Conservation (phyloP, 1,140 invertebrate genomes). For the Polypedilum pembai region DNA sequence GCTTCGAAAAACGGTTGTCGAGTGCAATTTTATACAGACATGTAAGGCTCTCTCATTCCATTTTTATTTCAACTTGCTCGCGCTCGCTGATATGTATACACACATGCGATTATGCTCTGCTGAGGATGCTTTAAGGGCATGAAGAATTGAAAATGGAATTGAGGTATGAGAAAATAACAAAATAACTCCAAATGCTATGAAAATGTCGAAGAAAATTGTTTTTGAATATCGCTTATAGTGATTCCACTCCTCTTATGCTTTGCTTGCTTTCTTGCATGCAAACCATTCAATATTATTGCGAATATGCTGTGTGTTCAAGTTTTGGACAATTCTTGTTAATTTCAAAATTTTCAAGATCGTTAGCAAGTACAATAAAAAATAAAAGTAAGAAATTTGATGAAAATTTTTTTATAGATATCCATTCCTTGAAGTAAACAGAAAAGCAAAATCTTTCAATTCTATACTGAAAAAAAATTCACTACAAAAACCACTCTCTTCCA, state of each 20-base stretch:
- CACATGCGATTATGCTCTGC: not conserved
- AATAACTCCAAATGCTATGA: constrained; percentile 12
- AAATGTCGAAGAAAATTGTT: constrained; percentile 18
- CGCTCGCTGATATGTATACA: not conserved
- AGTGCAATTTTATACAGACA: not conserved
- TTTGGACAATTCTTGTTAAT: no score
- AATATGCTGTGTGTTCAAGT: no score
- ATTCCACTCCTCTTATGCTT: not conserved
- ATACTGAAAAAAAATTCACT: no score
- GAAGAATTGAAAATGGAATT: not conserved
- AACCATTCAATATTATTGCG: no score
- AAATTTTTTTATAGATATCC: no score
- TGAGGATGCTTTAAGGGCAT: constrained; percentile 16
- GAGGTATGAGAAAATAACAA: not conserved
- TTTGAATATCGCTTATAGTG: not conserved
- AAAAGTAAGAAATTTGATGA: no score
- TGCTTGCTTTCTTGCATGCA: not conserved
- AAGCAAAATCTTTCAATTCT: no score
- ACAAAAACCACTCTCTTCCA: no score
- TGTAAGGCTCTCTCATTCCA: not conserved
- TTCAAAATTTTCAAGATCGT: no score
- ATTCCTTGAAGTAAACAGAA: no score
- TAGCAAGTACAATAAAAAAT: no score
- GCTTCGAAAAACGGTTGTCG: constrained; percentile 5
- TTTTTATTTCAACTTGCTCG: not conserved